Conservation (phyloP, 92 coral and sea anemone genomes). For the Meandrina meandrites region DNA sequence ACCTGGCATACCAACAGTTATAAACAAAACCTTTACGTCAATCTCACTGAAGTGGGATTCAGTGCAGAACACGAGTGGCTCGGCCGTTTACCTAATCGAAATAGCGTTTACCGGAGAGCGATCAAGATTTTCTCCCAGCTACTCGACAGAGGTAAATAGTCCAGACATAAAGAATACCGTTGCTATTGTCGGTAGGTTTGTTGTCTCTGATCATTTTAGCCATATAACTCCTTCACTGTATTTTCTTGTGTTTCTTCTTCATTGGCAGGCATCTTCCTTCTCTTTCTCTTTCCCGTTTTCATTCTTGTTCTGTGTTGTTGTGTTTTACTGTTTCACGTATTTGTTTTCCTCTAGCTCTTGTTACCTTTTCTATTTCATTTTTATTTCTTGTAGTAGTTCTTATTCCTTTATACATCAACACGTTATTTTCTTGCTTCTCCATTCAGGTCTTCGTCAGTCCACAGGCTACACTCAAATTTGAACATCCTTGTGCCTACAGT, state of each 20-base stretch:
- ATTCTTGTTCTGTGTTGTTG: neutral
- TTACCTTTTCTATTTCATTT: too few species aligned
- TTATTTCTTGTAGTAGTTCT: neutral
- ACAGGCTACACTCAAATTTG: constrained; percentile 11
- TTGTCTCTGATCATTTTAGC: neutral
- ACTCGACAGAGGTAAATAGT: constrained; percentile 21
- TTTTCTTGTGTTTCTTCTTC: too few species aligned
- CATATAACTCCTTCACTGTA: neutral
- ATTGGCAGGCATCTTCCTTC: neutral
- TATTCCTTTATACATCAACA: too few species aligned
- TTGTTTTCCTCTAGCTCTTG: neutral
- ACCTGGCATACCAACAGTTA: constrained; percentile 1
- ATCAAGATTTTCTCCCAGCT: neutral
- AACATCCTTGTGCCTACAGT: neutral
- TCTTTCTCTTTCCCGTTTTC: neutral
- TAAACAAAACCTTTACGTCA: constrained; percentile 11
- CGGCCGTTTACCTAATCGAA: constrained; percentile 26
- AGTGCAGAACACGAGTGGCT: constrained; percentile 17
- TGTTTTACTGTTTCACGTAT: neutral
- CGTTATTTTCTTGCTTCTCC: neutral
- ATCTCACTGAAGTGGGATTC: constrained; percentile 26
- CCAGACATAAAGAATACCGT: neutral
- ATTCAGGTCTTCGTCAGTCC: constrained; percentile 1
- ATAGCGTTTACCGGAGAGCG: neutral
- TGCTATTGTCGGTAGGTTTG: too few species aligned